Base-by-base conservation (phyloP, 1,140 invertebrate species). In the Bombus confusus region DNA sequence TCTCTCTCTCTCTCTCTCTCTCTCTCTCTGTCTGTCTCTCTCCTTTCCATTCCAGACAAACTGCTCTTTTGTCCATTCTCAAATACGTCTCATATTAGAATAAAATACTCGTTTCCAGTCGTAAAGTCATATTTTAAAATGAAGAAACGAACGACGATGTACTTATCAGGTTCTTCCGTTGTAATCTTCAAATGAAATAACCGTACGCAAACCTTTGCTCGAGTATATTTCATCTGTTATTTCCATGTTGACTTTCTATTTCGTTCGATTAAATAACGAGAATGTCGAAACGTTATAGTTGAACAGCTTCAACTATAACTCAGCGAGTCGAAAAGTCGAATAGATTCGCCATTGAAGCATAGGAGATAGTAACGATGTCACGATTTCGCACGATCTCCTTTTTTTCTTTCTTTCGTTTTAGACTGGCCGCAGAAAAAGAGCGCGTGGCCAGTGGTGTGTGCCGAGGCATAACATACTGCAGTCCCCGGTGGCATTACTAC, bases 391-490 rank as follows among this genome's bases (percentile, higher is more conserved):
- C 91, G 87, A 92, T 91, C 88, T 88, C 87, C 80, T 83, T 89
- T 79, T 86, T 73, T 85, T 66, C 64, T 43, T 72, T 57, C 37
- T 52, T 88, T 84, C 85, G 59, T 83, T 80, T 91, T 91, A 84
- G 72, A 74, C 69, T 75, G 59, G 62, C 31, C 76, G 83, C 86
- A 89, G 92, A 94, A 95, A 94, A 94, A 93, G 89, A 93, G 82
- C 86, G 89, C 88, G 87, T 84, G 88, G 82, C 88, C 93, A 93
- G 88, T 94, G 92, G 91, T 94, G 94, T 88, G 94, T 92, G 91
- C 91, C 92, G 88, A 94, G 92, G 88, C 94, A 94, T 94, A 93
- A 93, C 92, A 92, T 87, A 83, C 90, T 88, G 88, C 85, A 89
- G 88, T 90, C 90, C 88, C 86, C 82, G 85, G 62, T 88, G 81